Evolutionary conservation across 1,140 invertebrate genomes (phyloP).

Genomic region (Temnothorax longispinosus): DNA sequence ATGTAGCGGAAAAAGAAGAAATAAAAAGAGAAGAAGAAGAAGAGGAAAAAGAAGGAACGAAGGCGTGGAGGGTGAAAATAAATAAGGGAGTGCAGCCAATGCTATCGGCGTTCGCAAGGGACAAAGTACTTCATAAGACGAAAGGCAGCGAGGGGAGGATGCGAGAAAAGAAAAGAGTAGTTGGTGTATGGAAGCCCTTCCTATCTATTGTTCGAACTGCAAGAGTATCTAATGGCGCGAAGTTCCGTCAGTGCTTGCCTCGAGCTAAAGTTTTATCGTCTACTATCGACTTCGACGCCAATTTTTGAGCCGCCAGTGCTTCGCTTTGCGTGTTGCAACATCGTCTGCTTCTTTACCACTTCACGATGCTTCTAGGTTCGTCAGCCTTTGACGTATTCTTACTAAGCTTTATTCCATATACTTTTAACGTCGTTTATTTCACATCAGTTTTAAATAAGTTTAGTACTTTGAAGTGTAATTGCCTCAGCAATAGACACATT

Average conservation of each 20-base stretch:
- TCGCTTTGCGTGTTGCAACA: constrained; percentile 59
- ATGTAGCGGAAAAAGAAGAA: not conserved
- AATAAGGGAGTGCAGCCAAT: constrained; percentile 56
- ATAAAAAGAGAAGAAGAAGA: not conserved
- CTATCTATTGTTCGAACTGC: constrained; percentile 77
- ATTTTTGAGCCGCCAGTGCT: constrained; percentile 71
- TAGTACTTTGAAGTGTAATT: not conserved
- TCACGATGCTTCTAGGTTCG: constrained; percentile 13
- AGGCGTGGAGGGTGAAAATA: constrained; percentile 51
- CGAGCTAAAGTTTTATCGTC: constrained; percentile 78
- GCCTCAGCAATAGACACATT: not conserved
- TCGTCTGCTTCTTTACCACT: constrained; percentile 39
- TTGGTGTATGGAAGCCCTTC: constrained; percentile 28
- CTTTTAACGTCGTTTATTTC: constrained; percentile 19
- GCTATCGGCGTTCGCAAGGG: constrained; percentile 45
- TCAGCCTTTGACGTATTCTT: constrained; percentile 31
- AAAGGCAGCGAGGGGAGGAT: not conserved
- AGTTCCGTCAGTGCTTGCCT: constrained; percentile 75
- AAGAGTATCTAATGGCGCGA: constrained; percentile 80
- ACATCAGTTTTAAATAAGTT: constrained; percentile 11
- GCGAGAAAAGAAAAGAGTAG: constrained; percentile 49
- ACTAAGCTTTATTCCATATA: not conserved
- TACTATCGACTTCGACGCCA: constrained; percentile 66
- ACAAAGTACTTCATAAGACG: constrained; percentile 60
- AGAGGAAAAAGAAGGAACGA: constrained; percentile 9